Evolutionary conservation across 2,888 invertebrate genomes (phyloP).

Genomic region (Lycia hirtaria): DNA sequence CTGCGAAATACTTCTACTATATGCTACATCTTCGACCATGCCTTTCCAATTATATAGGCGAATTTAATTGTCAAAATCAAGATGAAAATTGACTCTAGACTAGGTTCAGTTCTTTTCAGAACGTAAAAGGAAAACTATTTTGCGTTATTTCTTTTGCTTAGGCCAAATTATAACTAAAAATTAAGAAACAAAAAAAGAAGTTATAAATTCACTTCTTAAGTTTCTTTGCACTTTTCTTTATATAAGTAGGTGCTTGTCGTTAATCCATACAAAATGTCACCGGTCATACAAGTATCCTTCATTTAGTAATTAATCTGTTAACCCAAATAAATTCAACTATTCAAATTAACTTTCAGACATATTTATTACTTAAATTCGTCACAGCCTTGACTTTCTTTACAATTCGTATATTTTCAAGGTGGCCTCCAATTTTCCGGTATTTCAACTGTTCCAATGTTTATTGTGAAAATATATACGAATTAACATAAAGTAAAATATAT

Average conservation of each 20-base stretch:
- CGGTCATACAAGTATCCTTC: slow-evolving; percentile 16
- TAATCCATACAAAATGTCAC: not conserved
- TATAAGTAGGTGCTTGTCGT: not conserved
- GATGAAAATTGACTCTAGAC: no score
- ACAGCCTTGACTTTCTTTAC: slow-evolving; percentile 59
- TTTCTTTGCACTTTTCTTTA: not conserved
- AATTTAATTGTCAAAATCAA: no score
- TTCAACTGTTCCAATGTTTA: slow-evolving; percentile 44
- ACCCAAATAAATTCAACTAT: slow-evolving; percentile 16
- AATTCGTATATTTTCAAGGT: slow-evolving; percentile 51
- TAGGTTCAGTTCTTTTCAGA: no score
- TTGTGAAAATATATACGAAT: slow-evolving; percentile 20
- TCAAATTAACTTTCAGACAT: slow-evolving; percentile 28
- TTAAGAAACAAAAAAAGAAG: no score
- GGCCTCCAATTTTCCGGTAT: slow-evolving; percentile 55
- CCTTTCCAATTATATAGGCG: not conserved
- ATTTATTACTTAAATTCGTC: slow-evolving; percentile 49
- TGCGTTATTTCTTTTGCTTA: no score
- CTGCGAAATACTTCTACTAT: no score
- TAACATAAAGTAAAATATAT: slow-evolving; percentile 2
- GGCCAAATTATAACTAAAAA: no score
- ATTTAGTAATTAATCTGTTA: slow-evolving; percentile 19
- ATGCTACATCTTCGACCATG: no score
- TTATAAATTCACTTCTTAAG: no score
- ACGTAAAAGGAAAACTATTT: no score